Base-by-base conservation (phyloP, 1,140 invertebrate species). In the Vollenhovia emeryi region DNA sequence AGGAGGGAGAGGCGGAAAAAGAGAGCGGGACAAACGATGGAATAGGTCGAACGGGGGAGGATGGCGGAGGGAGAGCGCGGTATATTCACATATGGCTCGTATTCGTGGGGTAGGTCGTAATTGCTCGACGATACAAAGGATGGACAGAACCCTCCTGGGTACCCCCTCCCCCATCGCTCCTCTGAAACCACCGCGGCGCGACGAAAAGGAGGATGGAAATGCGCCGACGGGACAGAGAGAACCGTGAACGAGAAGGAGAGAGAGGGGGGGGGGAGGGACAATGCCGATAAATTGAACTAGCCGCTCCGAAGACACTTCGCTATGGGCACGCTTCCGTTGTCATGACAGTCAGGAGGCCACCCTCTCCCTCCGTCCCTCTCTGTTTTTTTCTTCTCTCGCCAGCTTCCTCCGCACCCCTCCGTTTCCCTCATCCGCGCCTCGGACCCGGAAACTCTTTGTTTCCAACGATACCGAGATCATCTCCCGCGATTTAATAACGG, bases 111-210 rank as follows among this genome's bases (percentile, higher is more conserved):
- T 93, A 93, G 92, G 92, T 94, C 93, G 92, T 94, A 93, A 94
- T 94, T 94, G 93, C 93, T 93, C 87, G 89, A 79, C 89, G 92
- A 93, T 93, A 94, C 93, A 94, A 93, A 94, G 92, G 92, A 91
- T 93, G 93, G 93, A 93, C 92, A 92, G 90, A 91, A 92, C 87
- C 89, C 92, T 90, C 90, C 90, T 87, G 89, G 92, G 93, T 90
- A 88, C 87, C 82, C 84, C 91, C 91, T 89, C 43, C 18, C 85
- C 89, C 88, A 87, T 86, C 84, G 85, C 88, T 86, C 74, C 75
- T 88, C 87, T 88, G 91, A 91, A 90, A 86, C 86, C 89, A 64
- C 80, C 83, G 60, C 82, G 40, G 86, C 89, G 84, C 36, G 79
- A 80, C 45, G 74, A 33, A 59, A 75, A 52, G 60, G 24, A 73